Evolutionary conservation across 2,797 vertebrate genomes (phyloP).

Genomic region (Aselliscus stoliczkanus): DNA sequence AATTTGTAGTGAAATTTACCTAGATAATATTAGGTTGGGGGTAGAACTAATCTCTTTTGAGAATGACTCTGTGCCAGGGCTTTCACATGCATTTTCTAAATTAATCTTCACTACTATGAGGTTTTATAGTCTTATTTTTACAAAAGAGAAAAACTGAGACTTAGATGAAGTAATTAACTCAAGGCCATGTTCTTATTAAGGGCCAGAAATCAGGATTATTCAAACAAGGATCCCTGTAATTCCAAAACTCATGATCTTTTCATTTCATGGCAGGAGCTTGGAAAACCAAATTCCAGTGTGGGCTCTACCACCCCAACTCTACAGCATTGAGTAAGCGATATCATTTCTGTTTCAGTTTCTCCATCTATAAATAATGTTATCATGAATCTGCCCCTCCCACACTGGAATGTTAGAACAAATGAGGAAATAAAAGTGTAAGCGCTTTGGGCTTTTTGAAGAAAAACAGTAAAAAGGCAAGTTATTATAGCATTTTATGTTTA

Average conservation of each 20-base stretch:
- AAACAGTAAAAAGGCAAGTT: conserved; percentile 39
- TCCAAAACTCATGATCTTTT: conserved; percentile 34
- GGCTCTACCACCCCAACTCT: conserved; percentile 36
- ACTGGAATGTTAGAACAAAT: conserved; percentile 61
- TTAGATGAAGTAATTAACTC: conserved; percentile 58
- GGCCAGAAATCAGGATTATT: conserved; percentile 47
- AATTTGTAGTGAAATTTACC: conserved; percentile 52
- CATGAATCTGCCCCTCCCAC: conserved; percentile 61
- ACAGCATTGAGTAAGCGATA: conserved; percentile 47
- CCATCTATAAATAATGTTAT: conserved; percentile 67
- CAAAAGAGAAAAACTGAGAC: conserved; percentile 46
- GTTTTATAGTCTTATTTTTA: conserved; percentile 58
- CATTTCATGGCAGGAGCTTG: conserved; percentile 15
- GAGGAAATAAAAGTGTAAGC: conserved; percentile 45
- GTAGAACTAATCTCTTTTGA: conserved; percentile 16
- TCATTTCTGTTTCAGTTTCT: conserved; percentile 68
- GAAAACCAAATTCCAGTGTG: conserved; percentile 50
- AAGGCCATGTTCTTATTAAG: conserved; percentile 41
- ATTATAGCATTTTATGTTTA: not conserved
- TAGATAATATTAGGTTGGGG: conserved; percentile 6
- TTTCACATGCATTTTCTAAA: conserved; percentile 51
- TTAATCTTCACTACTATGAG: conserved; percentile 39
- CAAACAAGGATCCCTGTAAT: conserved; percentile 57
- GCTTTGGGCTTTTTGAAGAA: conserved; percentile 47
- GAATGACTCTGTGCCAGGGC: not conserved